Evolutionary conservation across 2,797 vertebrate genomes (phyloP), one percentile per base, ranked within the genome.

Genomic region (Macropodus opercularis): DNA sequence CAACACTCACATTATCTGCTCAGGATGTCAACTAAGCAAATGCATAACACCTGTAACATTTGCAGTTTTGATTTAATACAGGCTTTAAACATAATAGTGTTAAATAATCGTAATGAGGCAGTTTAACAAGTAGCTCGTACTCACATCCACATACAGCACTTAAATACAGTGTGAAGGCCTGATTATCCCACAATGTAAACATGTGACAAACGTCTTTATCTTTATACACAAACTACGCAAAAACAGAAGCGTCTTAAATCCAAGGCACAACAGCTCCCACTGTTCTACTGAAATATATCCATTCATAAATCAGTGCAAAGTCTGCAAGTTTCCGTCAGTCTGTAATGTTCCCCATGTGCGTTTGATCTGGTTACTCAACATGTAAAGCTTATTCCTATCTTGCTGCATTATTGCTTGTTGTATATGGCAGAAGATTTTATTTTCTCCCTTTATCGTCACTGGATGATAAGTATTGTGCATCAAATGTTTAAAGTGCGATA

Each of bases 41-140:
- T 10, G 23, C 35, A 15, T 13, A 23, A 18, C 7, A 51, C 23
- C 2, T 23, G 6, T 0, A 41, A 6, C 56, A 9, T 1, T 39
- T 64, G 14, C 0, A 31, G 26, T 69, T 75, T 32, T 39, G 5
- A 63, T 85, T 88, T 68, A 84, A 68, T 75, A 36, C 26, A 74
- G 14, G 12, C 15, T 57, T 69, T 63, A 49, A 79, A 77, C 69
- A 69, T 31, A 59, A 58, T 42, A 10, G 22, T 8, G 24, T 54
- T 66, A 64, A 59, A 63, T 61, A 73, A 50, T 50, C 32, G 46
- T 39, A 53, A 60, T 35, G 34, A 29, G 23, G 73, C 69, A 79
- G 14, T 64, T 34, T 1, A n/a, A 60, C 23, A 57, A 65, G 63
- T 51, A 31, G 29, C 29, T 31, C 29, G 12, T 24, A 47, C 19